Evolutionary conservation across 2,888 invertebrate genomes (phyloP).

Genomic region (Cancer borealis): DNA sequence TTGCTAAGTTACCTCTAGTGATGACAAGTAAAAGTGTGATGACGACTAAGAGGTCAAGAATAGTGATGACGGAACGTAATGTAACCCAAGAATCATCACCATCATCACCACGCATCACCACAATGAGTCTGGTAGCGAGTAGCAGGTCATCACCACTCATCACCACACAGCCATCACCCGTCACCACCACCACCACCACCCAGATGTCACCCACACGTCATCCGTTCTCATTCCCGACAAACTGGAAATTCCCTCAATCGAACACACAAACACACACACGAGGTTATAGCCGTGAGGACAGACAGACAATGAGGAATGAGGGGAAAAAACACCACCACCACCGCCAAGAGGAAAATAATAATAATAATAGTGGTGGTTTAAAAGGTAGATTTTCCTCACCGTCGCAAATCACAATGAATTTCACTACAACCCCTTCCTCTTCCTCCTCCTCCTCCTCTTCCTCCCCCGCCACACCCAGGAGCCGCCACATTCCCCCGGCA

Average conservation of each 20-base stretch:
- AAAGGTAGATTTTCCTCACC: neutral
- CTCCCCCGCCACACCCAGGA: neutral
- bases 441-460: neutral
- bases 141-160: neutral
- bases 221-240: neutral
- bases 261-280: neutral
- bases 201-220: neutral
- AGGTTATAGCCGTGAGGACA: neutral
- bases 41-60: neutral
- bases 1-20: slow-evolving; percentile 15
- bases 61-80: neutral
- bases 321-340: neutral
- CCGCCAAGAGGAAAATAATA: no score
- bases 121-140: neutral
- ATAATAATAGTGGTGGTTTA: neutral
- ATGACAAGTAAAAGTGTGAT: neutral
- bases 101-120: neutral
- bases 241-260: slow-evolving; percentile 35
- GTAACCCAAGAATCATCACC: neutral
- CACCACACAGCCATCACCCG: slow-evolving; percentile 6
- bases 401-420: neutral
- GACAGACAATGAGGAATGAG: neutral
- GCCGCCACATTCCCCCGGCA: slow-evolving; percentile 14
- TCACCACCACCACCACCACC: neutral
- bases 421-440: slow-evolving; percentile 47